A percentile compares a stretch with the other conserved stretches of the same genome.
phyloP scores from a whole-genome alignment of 2,888 invertebrate species.

The Lasioglossum calceatum region DNA sequence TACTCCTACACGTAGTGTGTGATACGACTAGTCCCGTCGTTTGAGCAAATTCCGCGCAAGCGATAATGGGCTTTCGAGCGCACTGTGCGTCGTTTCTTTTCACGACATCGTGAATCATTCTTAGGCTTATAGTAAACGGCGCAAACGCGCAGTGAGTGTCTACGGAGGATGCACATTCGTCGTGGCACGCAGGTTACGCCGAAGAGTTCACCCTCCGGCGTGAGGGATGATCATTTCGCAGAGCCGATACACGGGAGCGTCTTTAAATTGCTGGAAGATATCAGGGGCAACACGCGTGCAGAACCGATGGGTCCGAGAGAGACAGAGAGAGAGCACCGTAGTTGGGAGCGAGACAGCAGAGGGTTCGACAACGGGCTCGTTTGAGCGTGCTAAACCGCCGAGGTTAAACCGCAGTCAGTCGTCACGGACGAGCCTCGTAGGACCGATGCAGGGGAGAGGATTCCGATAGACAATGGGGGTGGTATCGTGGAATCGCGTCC shows the following conservation, averaged over 20 bases:
- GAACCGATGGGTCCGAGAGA: background rate
- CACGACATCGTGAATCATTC: background rate
- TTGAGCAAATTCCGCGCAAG: too few relatives aligned
- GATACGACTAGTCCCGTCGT: too few relatives aligned
- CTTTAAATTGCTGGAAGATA: constrained; percentile 51
- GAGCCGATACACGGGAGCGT: constrained; percentile 13
- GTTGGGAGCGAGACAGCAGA: constrained; percentile 36
- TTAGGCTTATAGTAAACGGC: background rate
- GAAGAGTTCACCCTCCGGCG: background rate
- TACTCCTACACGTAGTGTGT: too few relatives aligned
- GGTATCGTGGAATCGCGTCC: constrained; percentile 81
- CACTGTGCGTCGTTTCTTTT: background rate
- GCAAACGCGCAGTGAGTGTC: background rate
- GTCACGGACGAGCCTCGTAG: constrained; percentile 73
- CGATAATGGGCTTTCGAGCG: too few relatives aligned
- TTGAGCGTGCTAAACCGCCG: constrained; percentile 81
- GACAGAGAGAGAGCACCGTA: background rate
- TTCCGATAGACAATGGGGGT: constrained; percentile 80
- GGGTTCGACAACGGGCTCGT: constrained; percentile 79
- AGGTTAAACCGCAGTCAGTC: constrained; percentile 81
- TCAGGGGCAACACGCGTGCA: constrained; percentile 38
- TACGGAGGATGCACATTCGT: background rate
- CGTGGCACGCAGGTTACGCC: background rate
- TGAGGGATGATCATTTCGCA: constrained; percentile 29
- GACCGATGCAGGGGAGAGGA: constrained; percentile 61